Evolutionary conservation across 2,797 vertebrate species (phyloP).

Genomic region (Rhynchonycteris naso): DNA sequence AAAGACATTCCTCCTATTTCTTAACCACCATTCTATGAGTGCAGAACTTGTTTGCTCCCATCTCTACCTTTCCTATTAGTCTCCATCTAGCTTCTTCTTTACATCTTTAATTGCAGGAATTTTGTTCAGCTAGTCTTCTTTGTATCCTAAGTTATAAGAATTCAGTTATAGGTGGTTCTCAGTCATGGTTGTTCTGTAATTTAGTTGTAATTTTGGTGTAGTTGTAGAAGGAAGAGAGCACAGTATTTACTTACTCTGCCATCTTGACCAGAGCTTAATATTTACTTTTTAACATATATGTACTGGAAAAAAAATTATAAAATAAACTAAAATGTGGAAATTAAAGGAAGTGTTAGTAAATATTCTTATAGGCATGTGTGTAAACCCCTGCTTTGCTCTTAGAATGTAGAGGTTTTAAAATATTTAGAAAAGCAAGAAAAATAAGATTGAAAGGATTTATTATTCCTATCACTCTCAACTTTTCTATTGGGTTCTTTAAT

Average conservation of each 20-base stretch:
- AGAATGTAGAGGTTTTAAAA: neutral
- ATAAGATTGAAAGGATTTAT: slow-evolving; percentile 28
- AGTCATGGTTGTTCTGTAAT: neutral
- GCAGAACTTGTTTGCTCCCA: neutral
- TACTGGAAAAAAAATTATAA: neutral
- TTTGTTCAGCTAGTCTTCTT: neutral
- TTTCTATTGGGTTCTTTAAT: neutral
- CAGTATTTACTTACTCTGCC: neutral
- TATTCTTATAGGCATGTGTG: neutral
- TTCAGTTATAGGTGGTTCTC: neutral
- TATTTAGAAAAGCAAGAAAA: slow-evolving; percentile 48
- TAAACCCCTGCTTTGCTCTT: neutral
- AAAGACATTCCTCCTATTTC: neutral
- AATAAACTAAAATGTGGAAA: neutral
- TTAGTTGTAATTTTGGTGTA: neutral
- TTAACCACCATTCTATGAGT: neutral
- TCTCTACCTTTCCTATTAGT: neutral
- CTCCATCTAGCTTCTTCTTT: neutral
- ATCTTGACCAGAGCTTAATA: neutral
- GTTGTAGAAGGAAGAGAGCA: neutral
- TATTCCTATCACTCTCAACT: slow-evolving; percentile 19
- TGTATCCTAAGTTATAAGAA: neutral
- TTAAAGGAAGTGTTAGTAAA: neutral
- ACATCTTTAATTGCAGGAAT: neutral
- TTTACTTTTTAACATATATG: neutral